phyloP scores from a whole-genome alignment of 2,888 invertebrate species.

The Xestia xanthographa region DNA sequence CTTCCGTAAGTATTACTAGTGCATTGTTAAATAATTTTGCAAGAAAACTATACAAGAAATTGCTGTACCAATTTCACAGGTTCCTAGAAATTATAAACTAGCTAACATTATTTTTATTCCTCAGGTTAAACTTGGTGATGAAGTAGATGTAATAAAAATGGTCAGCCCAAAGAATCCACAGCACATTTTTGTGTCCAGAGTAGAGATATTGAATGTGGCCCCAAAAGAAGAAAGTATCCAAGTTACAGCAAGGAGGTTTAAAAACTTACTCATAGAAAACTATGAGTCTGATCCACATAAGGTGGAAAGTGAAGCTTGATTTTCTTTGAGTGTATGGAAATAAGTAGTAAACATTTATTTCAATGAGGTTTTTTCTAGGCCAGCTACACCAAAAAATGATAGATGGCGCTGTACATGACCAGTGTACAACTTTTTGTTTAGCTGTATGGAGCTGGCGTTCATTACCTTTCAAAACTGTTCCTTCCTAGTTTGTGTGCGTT shows the following conservation, averaged over 20 bases:
- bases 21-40: not conserved
- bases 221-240: conserved; percentile 90
- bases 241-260: conserved; percentile 92
- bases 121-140: conserved; percentile 93
- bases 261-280: conserved; percentile 93
- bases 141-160: conserved; percentile 94
- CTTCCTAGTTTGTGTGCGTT: no score
- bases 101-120: conserved; percentile 40
- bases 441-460: no score
- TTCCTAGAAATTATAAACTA: not conserved
- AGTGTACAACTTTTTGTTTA: no score
- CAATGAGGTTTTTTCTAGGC: not conserved
- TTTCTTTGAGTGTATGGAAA: not conserved
- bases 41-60: not conserved
- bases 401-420: no score
- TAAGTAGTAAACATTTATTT: not conserved
- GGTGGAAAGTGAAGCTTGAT: conserved; percentile 64
- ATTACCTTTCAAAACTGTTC: no score
- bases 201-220: conserved; percentile 91
- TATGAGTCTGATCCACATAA: conserved; percentile 91
- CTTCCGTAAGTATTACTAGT: conserved; percentile 86
- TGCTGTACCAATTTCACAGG: not conserved
- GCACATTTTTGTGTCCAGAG: conserved; percentile 92
- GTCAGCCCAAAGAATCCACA: conserved; percentile 92
- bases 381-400: no score